These are phyloP conservation scores for Cranoglanis bouderius DNA, from an alignment of 2,113 vertebrate genomes.

Conservation along the genomic window DNA sequence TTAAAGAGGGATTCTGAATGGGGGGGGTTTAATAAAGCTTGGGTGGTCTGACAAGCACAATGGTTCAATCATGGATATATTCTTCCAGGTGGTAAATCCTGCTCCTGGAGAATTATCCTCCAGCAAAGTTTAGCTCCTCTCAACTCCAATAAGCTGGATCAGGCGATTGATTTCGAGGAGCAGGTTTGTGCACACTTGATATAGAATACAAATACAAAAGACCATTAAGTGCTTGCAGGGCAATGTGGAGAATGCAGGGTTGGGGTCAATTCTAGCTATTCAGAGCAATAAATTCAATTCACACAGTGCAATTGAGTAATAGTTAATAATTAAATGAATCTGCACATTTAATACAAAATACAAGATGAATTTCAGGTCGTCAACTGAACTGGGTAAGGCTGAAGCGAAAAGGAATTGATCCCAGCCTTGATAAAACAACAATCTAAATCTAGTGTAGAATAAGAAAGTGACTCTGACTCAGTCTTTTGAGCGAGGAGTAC, in stretches of 20 bases:
- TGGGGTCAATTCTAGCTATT: constrained; percentile 30
- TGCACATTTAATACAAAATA: not conserved
- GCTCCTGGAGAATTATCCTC: constrained; percentile 4
- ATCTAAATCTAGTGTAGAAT: constrained; percentile 21
- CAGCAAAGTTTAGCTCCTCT: not conserved
- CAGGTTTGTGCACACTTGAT: not conserved
- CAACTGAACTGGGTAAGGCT: not conserved
- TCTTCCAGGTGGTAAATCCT: constrained; percentile 16
- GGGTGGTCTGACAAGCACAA: not conserved
- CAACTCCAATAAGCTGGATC: constrained; percentile 2
- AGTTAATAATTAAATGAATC: not conserved
- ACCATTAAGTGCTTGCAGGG: constrained; percentile 4
- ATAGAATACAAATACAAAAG: constrained; percentile 20
- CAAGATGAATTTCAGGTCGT: not conserved
- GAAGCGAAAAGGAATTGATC: constrained; percentile 1
- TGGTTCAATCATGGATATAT: not conserved
- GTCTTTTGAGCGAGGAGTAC: constrained; percentile 96
- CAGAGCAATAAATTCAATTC: not conserved
- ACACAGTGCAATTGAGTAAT: not conserved
- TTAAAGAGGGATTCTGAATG: constrained; percentile 6
- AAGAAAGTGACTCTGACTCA: constrained; percentile 84
- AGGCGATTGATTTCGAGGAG: not conserved
- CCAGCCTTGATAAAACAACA: constrained; percentile 21
- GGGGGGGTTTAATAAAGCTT: not conserved
- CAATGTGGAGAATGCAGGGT: constrained; percentile 5